phyloP scores from a whole-genome alignment of 2,888 invertebrate genomes.

The Merodon equestris region DNA sequence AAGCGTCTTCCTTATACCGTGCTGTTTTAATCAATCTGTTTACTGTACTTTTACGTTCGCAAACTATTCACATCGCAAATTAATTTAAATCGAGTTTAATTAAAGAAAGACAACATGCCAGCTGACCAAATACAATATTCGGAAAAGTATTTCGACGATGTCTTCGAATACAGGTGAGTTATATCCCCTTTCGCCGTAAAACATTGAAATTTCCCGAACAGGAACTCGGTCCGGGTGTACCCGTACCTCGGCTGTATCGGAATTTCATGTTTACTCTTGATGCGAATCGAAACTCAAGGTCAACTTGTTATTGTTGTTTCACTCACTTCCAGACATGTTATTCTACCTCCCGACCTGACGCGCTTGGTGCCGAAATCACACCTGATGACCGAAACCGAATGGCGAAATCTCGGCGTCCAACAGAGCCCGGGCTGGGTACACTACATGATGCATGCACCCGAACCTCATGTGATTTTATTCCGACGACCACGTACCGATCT shows the following conservation, averaged over 20 bases:
- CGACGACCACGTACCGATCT: constrained; percentile 80
- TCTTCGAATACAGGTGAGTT: constrained; percentile 91
- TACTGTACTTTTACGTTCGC: constrained; percentile 47
- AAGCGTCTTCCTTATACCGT: constrained; percentile 34
- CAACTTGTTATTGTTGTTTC: constrained; percentile 10
- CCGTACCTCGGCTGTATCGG: constrained; percentile 9
- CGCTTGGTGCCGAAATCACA: constrained; percentile 92
- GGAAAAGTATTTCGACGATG: constrained; percentile 92
- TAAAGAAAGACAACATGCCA: constrained; percentile 80
- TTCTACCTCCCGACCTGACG: constrained; percentile 91
- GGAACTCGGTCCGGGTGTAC: not conserved
- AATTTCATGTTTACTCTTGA: constrained; percentile 1
- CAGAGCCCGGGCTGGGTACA: constrained; percentile 91
- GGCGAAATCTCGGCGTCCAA: constrained; percentile 96
- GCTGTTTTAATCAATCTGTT: constrained; percentile 43
- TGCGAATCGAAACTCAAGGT: not conserved
- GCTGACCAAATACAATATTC: constrained; percentile 94
- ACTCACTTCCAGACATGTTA: constrained; percentile 86
- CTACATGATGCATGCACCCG: constrained; percentile 89
- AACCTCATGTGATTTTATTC: constrained; percentile 92
- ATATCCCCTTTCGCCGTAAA: too few relatives aligned
- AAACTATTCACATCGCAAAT: constrained; percentile 5
- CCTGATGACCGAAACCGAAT: constrained; percentile 95
- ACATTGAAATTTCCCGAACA: not conserved
- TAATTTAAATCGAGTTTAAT: not conserved